Percentiles rank a stretch among this genome's conserved stretches.
Conservation (phyloP, 2,797 vertebrate genomes). For the Etheostoma nigrum region DNA sequence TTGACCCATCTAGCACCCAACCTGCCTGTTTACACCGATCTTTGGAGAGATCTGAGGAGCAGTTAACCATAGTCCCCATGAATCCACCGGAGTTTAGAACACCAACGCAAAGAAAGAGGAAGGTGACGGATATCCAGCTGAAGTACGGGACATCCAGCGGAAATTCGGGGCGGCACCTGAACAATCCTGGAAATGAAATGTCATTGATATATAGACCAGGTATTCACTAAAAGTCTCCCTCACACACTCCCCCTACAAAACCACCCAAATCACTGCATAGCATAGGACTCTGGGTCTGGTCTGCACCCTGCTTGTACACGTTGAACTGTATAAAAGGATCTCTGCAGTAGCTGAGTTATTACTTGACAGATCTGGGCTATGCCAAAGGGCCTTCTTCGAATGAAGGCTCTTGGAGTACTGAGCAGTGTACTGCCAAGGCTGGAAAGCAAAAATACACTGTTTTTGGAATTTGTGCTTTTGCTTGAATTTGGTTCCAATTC, state of each 20-base stretch:
- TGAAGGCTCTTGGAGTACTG: not conserved
- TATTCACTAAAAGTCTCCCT: not conserved
- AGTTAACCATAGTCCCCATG: no score
- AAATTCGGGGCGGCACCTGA: no score
- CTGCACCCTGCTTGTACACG: constrained; percentile 27
- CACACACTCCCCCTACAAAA: not conserved
- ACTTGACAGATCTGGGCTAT: constrained; percentile 56
- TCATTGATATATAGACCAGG: no score
- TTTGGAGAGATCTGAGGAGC: no score
- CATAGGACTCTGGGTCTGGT: constrained; percentile 6
- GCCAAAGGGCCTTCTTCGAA: constrained; percentile 44
- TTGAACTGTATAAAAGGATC: constrained; percentile 41
- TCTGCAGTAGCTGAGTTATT: constrained; percentile 54
- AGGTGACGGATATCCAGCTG: no score
- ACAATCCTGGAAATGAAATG: no score
- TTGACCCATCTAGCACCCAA: no score
- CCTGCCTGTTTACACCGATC: no score
- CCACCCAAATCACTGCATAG: not conserved
- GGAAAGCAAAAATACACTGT: not conserved
- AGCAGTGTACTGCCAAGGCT: not conserved
- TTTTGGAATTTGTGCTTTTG: not conserved
- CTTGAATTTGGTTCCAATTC: no score
- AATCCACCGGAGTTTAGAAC: no score
- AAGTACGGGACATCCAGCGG: no score
- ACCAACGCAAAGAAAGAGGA: no score